Evolutionary conservation across 2,113 vertebrate species (phyloP), one percentile per base, ranked within the genome.

Genomic region (Seriola quinqueradiata): DNA sequence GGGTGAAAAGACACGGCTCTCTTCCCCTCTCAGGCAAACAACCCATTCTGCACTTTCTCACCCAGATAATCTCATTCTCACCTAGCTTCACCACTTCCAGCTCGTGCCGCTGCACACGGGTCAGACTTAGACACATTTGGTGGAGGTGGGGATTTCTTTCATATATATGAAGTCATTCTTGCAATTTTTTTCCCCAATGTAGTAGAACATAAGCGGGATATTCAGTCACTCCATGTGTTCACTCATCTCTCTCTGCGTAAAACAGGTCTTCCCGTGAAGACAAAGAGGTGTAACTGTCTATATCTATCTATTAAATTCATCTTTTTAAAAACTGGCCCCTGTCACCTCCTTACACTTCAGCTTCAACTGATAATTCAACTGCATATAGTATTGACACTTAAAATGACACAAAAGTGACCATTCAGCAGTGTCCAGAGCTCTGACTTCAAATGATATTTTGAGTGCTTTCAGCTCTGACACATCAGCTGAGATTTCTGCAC

Each of bases 41-140:
- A 60, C 8, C 68, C 19, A 21, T 68, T 75, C 60, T 55, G 14
- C 42, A 59, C 42, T 55, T 71, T 68, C 50, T 61, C 55, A 61
- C 42, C 13, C 52, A 21, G 46, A 82, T 19, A 76, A 65, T 79
- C 34, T 82, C 74, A 70, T 38, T 79, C 64, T 79, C 4, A n/a
- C 50, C 13, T 19, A 54, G 58, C 25, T 63, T n/a, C 25, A 42
- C 72, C 54, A 28, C n/a, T 36, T 44, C 42, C 63, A 63, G 50
- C 64, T 32, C 8, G 23, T 19, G 55, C 68, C 16, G 0, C 2
- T 66, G 75, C 70, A 69, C 9, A 42, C 3, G n/a, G 38, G 52
- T 80, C 66, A 3, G 21, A 44, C 44, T 19, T 44, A 8, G 36
- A 63, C 13, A 6, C 23, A 44, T 48, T 32, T 16, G 52, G 8